Percentiles rank a stretch among this genome's conserved stretches.
Evolutionary conservation across 2,888 invertebrate genomes (phyloP).

Genomic region (Tiphia femorata): DNA sequence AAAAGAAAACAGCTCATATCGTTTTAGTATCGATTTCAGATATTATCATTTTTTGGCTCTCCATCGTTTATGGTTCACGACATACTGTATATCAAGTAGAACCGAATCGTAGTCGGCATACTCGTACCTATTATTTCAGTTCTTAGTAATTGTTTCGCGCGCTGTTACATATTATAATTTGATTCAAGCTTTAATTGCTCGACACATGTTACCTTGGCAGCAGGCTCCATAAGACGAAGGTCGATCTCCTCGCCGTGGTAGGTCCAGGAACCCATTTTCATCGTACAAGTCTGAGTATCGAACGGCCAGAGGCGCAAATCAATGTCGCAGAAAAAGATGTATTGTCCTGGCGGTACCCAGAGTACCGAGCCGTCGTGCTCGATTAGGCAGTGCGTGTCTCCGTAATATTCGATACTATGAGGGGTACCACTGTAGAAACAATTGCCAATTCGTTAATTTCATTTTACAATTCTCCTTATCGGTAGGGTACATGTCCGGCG

Average conservation of each 20-base stretch:
- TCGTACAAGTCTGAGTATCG: conserved; percentile 77
- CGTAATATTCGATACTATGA: conserved; percentile 74
- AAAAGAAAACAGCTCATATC: too few relatives aligned
- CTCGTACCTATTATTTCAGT: too few relatives aligned
- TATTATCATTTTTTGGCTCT: too few relatives aligned
- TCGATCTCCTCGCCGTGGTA: conserved; percentile 75
- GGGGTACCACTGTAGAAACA: conserved; percentile 72
- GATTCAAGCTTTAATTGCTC: too few relatives aligned
- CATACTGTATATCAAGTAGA: too few relatives aligned
- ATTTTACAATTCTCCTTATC: too few relatives aligned
- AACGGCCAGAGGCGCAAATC: conserved; percentile 82
- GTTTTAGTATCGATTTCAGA: too few relatives aligned
- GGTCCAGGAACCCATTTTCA: conserved; percentile 83
- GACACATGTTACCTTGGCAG: conserved; percentile 34
- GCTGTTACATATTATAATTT: neutral
- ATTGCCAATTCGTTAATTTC: too few relatives aligned
- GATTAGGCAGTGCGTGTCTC: conserved; percentile 72
- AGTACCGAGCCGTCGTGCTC: conserved; percentile 71
- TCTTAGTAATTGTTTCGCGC: too few relatives aligned
- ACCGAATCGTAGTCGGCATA: too few relatives aligned
- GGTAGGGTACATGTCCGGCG: too few relatives aligned
- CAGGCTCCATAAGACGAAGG: conserved; percentile 55
- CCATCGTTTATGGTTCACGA: too few relatives aligned
- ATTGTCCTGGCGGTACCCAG: conserved; percentile 80
- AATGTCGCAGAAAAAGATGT: conserved; percentile 75